These are phyloP conservation scores for Drosophila helvetica DNA, from an alignment of 2,888 invertebrate species.

Conservation along the genomic window DNA sequence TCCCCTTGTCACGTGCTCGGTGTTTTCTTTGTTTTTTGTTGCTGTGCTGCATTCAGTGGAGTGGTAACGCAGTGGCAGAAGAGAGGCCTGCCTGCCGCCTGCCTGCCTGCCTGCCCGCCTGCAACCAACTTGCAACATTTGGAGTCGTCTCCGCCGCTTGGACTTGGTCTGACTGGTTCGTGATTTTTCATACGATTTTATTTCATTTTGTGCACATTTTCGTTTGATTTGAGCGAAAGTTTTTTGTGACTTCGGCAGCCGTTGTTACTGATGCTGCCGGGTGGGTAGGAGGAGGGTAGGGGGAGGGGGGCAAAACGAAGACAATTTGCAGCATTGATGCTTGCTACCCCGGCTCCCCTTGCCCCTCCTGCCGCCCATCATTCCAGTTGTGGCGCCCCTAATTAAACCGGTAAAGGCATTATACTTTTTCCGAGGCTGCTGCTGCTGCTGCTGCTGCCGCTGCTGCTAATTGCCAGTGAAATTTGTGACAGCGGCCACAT, in stretches of 20 bases:
- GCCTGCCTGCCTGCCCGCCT: too few relatives aligned
- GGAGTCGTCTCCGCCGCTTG: slow-evolving; percentile 12
- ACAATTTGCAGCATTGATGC: slow-evolving; percentile 29
- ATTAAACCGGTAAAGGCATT: slow-evolving; percentile 48
- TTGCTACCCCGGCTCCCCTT: not conserved
- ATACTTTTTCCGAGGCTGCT: slow-evolving; percentile 1
- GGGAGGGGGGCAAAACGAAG: slow-evolving; percentile 20
- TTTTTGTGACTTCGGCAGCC: slow-evolving; percentile 35
- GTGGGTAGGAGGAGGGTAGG: too few relatives aligned
- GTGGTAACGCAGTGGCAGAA: slow-evolving; percentile 3
- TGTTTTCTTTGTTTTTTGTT: slow-evolving; percentile 42
- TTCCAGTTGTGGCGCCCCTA: slow-evolving; percentile 37
- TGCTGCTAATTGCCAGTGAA: slow-evolving; percentile 47
- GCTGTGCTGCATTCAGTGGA: slow-evolving; percentile 24
- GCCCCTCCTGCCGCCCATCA: not conserved
- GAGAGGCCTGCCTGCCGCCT: too few relatives aligned
- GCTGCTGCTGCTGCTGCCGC: slow-evolving; percentile 29
- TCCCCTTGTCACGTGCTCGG: slow-evolving; percentile 34
- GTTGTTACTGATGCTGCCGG: slow-evolving; percentile 6
- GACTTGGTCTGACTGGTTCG: slow-evolving; percentile 33
- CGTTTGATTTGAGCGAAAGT: slow-evolving; percentile 35
- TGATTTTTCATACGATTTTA: slow-evolving; percentile 17
- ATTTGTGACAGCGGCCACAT: slow-evolving; percentile 32
- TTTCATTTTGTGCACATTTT: slow-evolving; percentile 2
- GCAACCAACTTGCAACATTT: slow-evolving; percentile 2